phyloP scores from a whole-genome alignment of 2,797 vertebrate species.

The Urophycis tenuis region DNA sequence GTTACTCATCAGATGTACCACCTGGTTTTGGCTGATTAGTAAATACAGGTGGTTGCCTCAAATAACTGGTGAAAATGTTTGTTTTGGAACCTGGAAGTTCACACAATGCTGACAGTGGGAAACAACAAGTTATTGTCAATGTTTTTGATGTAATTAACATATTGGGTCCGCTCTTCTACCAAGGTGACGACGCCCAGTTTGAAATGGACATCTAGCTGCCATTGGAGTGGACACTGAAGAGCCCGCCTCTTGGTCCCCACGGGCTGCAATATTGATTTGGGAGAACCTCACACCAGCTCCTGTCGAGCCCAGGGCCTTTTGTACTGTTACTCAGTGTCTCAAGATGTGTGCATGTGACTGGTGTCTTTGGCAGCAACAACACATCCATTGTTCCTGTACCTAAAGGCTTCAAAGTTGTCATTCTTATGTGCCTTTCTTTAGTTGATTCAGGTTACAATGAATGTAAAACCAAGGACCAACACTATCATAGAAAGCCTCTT shows the following conservation, averaged over 20 bases:
- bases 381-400: conserved; percentile 21
- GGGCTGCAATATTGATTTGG: conserved; percentile 35
- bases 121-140: not conserved
- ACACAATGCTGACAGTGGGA: not conserved
- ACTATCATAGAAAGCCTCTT: conserved; percentile 30
- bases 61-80: no score
- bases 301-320: conserved; percentile 21
- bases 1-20: not conserved
- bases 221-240: conserved; percentile 13
- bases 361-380: no score
- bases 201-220: conserved; percentile 72
- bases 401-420: conserved; percentile 25
- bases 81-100: no score
- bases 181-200: conserved; percentile 73
- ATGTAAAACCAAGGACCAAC: conserved; percentile 10
- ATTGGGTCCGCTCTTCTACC: conserved; percentile 18
- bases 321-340: no score
- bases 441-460: conserved; percentile 14
- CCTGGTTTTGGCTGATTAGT: not conserved
- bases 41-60: not conserved
- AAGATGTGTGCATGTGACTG: conserved; percentile 11
- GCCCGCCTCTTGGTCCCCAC: conserved; percentile 19
- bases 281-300: conserved; percentile 13
- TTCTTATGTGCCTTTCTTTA: conserved; percentile 54
- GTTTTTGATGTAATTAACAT: not conserved